These are phyloP conservation scores for Epizoanthus stellaris DNA, from an alignment of 92 coral and sea anemone genomes.

Conservation along the genomic window DNA sequence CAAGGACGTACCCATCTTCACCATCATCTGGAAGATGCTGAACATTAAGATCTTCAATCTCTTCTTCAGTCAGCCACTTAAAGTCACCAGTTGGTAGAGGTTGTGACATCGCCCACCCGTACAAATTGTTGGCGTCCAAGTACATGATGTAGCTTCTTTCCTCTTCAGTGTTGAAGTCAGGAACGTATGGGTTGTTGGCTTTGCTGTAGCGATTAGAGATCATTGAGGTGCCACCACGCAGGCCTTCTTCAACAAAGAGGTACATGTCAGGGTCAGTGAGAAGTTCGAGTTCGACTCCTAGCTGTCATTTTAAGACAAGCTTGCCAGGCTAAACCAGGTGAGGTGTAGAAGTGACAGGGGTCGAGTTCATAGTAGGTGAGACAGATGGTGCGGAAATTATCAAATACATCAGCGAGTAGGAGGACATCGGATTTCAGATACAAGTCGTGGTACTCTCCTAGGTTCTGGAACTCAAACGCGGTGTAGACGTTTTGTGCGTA, in stretches of 20 bases:
- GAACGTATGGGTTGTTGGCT: too few species aligned
- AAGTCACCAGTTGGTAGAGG: slow-evolving; percentile 17
- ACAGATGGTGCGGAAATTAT: slow-evolving; percentile 15
- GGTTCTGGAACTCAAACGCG: too few species aligned
- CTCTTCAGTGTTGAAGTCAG: too few species aligned
- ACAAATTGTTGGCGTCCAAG: too few species aligned
- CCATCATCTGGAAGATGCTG: slow-evolving; percentile 25
- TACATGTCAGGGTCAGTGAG: slow-evolving; percentile 55
- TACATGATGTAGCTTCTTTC: too few species aligned
- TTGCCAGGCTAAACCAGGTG: slow-evolving; percentile 56
- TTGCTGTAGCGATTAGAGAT: too few species aligned
- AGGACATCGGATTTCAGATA: slow-evolving; percentile 16
- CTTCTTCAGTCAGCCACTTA: slow-evolving; percentile 45
- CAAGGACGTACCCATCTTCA: slow-evolving; percentile 48
- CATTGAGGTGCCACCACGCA: too few species aligned
- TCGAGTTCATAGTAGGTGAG: too few species aligned
- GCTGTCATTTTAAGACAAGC: slow-evolving; percentile 62
- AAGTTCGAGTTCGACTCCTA: slow-evolving; percentile 43
- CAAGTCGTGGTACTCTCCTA: too few species aligned
- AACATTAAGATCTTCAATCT: slow-evolving; percentile 32
- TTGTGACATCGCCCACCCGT: too few species aligned
- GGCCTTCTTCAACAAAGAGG: too few species aligned
- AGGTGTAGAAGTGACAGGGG: too few species aligned
- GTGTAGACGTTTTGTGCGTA: background rate
- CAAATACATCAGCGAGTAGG: slow-evolving; percentile 42